Percentiles rank a stretch among this genome's conserved stretches.
These are phyloP conservation scores for Bruchidius siliquastri DNA, from an alignment of 2,888 invertebrate genomes.

Conservation along the genomic window DNA sequence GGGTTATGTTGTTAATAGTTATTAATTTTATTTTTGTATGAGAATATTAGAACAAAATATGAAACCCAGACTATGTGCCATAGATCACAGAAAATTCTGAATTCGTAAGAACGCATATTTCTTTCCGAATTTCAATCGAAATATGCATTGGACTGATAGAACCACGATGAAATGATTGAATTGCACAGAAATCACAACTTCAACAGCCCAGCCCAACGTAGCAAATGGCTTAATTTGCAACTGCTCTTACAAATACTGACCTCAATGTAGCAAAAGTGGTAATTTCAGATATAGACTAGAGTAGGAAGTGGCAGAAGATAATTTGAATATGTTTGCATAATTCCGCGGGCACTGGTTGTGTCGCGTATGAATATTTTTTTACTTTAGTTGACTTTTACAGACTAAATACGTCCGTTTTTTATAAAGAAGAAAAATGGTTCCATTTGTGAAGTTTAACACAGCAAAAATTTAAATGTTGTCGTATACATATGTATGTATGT, in stretches of 20 bases:
- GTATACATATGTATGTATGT: not conserved
- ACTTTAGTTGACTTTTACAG: not conserved
- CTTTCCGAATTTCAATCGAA: no score
- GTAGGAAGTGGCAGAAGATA: not conserved
- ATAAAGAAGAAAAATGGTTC: not conserved
- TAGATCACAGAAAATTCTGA: no score
- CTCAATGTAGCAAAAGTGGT: not conserved
- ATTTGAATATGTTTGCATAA: not conserved
- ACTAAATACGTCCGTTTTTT: not conserved
- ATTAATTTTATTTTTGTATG: no score
- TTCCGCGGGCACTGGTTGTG: not conserved
- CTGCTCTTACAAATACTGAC: not conserved
- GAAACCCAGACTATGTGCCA: no score
- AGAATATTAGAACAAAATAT: no score
- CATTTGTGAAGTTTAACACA: not conserved
- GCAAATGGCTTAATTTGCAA: not conserved
- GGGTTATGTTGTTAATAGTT: no score
- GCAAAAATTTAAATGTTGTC: not conserved
- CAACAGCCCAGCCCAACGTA: no score
- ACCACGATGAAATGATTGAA: no score
- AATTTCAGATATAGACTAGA: not conserved
- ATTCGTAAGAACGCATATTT: no score
- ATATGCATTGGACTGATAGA: no score
- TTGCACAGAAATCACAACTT: no score
- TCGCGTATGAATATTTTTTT: not conserved